Conservation (phyloP, 2,797 vertebrate species). For the Notamacropus eugenii region DNA sequence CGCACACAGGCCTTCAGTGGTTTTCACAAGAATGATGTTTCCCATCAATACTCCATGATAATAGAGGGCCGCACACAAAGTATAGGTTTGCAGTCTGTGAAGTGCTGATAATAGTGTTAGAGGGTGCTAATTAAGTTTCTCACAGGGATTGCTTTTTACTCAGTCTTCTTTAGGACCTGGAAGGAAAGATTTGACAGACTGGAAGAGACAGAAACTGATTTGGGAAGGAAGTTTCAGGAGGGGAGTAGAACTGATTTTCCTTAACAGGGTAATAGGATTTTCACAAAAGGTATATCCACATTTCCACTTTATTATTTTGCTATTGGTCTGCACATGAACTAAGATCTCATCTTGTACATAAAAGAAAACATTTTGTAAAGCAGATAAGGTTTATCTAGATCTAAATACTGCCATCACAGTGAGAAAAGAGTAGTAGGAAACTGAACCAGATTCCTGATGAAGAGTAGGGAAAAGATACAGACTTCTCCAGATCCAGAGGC, state of each 20-base stretch:
- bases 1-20: neutral
- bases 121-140: conserved; percentile 57
- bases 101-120: conserved; percentile 49
- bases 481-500: neutral
- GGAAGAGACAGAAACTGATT: conserved; percentile 10
- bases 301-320: neutral
- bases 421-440: neutral
- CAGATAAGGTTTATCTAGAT: conserved; percentile 21
- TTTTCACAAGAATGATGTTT: neutral
- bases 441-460: neutral
- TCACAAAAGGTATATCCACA: neutral
- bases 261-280: neutral
- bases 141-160: conserved; percentile 44
- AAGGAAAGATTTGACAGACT: neutral
- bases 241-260: neutral
- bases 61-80: neutral
- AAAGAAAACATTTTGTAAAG: conserved; percentile 7
- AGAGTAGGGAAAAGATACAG: neutral
- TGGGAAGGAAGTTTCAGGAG: neutral
- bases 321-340: conserved; percentile 33
- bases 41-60: neutral
- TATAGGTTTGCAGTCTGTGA: neutral
- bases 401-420: too few species aligned
- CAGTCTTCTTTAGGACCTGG: conserved; percentile 14
- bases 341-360: neutral